Evolutionary conservation across 2,888 invertebrate genomes (phyloP), one percentile per base, ranked within the genome.

Genomic region (Stenotaenia linearis): DNA sequence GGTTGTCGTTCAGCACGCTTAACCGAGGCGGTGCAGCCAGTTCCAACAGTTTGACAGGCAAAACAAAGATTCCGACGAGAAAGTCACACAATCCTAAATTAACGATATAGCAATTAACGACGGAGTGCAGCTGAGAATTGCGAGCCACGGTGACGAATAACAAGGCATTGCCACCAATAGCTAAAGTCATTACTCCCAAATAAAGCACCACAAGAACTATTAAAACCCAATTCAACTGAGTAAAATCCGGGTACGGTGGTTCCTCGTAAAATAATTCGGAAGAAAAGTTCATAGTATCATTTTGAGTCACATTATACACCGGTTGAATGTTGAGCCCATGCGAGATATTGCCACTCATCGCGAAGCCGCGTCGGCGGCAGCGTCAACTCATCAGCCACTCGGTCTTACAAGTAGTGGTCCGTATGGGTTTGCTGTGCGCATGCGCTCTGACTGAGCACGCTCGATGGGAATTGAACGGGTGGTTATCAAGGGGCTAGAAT

Each of bases 61-160:
- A 84, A 7, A 87, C 87, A 77, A 87, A 84, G 18, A 84, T 83
- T 12, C 87, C 86, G 18, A 88, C 86, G 23, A 87, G 83, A 50
- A 87, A 84, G 82, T 88, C 88, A 50, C 86, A 86, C 5, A 86
- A 83, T 9, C 87, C 87, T 80, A 88, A 82, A 80, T 87, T 87
- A 77, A 87, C 86, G 74, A 88, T 87, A 83, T 87, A 87, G 81
- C 86, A 87, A 83, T 88, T 87, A 74, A 87, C 87, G 6, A 86
- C 86, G 0, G 87, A 87, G 81, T 87, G 87, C 87, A 88, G 87
- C 80, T 86, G 85, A 30, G 84, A 84, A 82, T 87, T 86, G 15
- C 84, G 82, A 82, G 85, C 85, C 3, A 88, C 86, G 0, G 87
- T 87, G 83, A 85, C 84, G 25, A 86, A 86, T 5, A 88, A 87